A percentile compares a stretch with the other conserved stretches of the same genome.
Evolutionary conservation across 2,797 vertebrate genomes (phyloP).

Genomic region (Ceyx erithaca): DNA sequence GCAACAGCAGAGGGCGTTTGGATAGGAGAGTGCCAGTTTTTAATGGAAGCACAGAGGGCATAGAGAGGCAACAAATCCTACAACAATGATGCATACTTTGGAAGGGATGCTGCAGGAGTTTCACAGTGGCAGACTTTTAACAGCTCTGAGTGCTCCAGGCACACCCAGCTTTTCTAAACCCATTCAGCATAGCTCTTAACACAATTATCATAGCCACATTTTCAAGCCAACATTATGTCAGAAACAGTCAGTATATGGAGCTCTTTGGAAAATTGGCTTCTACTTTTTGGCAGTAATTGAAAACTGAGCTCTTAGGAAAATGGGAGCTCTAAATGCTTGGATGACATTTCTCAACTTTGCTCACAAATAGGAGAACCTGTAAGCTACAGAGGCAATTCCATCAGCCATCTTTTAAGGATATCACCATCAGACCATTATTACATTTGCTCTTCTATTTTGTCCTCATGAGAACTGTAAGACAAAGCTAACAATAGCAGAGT

Average conservation of each 20-base stretch:
- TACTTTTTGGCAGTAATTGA: slow-evolving; percentile 51
- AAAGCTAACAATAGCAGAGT: neutral
- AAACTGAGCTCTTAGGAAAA: slow-evolving; percentile 45
- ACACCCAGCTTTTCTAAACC: neutral
- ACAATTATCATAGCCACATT: neutral
- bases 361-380: neutral
- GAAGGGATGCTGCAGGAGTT: neutral
- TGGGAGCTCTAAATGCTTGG: slow-evolving; percentile 17
- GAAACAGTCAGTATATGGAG: slow-evolving; percentile 15
- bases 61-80: neutral
- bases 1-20: neutral
- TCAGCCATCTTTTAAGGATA: slow-evolving; percentile 1
- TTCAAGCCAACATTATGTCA: slow-evolving; percentile 12
- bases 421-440: neutral
- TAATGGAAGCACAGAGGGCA: neutral
- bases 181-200: neutral
- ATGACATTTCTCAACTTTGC: slow-evolving; percentile 35
- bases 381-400: neutral
- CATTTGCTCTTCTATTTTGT: neutral
- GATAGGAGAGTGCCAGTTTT: neutral
- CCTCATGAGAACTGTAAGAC: neutral
- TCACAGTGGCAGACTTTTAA: neutral
- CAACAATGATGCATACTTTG: neutral
- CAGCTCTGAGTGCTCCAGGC: neutral
- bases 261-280: slow-evolving; percentile 59